Evolutionary conservation across 2,113 vertebrate genomes (phyloP).

Genomic region (Dipodomys stephensi): DNA sequence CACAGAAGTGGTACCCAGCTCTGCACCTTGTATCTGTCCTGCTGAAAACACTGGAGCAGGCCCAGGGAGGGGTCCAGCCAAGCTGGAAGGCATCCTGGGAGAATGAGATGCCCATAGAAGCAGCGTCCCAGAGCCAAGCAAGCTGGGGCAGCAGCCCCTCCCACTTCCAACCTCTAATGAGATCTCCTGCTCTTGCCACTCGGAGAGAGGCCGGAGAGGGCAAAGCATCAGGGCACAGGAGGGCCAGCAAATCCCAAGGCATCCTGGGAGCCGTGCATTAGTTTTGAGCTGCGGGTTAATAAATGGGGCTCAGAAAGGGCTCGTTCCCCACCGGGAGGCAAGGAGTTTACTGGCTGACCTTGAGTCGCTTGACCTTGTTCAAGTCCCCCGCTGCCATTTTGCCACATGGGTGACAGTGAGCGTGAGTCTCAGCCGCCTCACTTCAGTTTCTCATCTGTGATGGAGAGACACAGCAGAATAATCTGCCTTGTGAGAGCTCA

Average conservation of each 20-base stretch:
- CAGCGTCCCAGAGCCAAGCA: not conserved
- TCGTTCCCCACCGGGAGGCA: not conserved
- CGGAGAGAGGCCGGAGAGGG: constrained; percentile 52
- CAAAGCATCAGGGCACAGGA: constrained; percentile 45
- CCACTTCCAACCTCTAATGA: constrained; percentile 82
- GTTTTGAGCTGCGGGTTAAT: constrained; percentile 63
- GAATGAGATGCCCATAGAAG: constrained; percentile 71
- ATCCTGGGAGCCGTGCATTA: constrained; percentile 65
- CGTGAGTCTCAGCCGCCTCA: too few relatives aligned
- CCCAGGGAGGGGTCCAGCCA: constrained; percentile 67
- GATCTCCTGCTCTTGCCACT: constrained; percentile 78
- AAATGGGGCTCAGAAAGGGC: constrained; percentile 42
- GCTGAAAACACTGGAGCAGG: constrained; percentile 28
- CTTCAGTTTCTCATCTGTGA: not conserved
- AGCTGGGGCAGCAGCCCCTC: constrained; percentile 63
- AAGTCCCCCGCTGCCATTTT: too few relatives aligned
- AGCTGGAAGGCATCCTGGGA: constrained; percentile 71
- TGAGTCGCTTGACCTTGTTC: too few relatives aligned
- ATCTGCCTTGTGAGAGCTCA: not conserved
- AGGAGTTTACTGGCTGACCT: not conserved
- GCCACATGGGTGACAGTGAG: too few relatives aligned
- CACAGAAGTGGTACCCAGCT: not conserved
- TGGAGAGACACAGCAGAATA: not conserved
- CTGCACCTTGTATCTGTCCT: constrained; percentile 49
- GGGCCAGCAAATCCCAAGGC: not conserved